Evolutionary conservation across 2,888 invertebrate species (phyloP), one percentile per base, ranked within the genome.

Genomic region (Eledona agricola): DNA sequence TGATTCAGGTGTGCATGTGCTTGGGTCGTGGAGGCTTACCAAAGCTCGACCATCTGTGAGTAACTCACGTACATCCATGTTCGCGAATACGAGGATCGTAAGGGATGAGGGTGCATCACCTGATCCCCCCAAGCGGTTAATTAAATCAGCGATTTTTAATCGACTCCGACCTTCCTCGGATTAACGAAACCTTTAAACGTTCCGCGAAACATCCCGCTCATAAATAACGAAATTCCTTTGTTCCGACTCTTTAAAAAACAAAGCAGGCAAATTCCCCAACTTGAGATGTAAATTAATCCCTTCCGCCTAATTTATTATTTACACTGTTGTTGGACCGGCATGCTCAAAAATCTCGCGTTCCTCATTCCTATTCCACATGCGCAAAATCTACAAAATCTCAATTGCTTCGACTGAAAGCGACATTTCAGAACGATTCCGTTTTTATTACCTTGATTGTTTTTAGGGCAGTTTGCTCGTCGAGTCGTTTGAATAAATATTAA

Each of bases 1-100:
- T 63, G 65, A 65, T 66, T 67, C 67, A 67, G 69, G 62, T 61
- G 66, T 66, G 62, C 63, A 60, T 51, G 59, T 50, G 59, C 54
- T 55, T 57, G 58, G 51, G 47, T 23, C 34, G 38, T 22, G 13
- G 32, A 43, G 52, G 53, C 38, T 47, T 29, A 45, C 38, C 25
- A 31, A 50, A 50, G 45, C 22, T 13, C 45, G 26, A 23, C 45
- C 52, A 34, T 52, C 38, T 52, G 51, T 43, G 43, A 51, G 40
- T 52, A 52, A 52, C 40, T 19, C 52, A 38, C 51, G 52, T 38
- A 40, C 31, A 25, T 34, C 43, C 42, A 28, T 35, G 35, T 32
- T 26, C 28, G 28, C 12, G 40, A 40, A 28, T 15, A 40, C 11
- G 7, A 12, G 17, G 16, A 40, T 40, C 16, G 23, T 5, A 22